A percentile compares a stretch with the other conserved stretches of the same genome.
Conservation (phyloP, 2,888 invertebrate species). For the Leucoptera coffeella region DNA sequence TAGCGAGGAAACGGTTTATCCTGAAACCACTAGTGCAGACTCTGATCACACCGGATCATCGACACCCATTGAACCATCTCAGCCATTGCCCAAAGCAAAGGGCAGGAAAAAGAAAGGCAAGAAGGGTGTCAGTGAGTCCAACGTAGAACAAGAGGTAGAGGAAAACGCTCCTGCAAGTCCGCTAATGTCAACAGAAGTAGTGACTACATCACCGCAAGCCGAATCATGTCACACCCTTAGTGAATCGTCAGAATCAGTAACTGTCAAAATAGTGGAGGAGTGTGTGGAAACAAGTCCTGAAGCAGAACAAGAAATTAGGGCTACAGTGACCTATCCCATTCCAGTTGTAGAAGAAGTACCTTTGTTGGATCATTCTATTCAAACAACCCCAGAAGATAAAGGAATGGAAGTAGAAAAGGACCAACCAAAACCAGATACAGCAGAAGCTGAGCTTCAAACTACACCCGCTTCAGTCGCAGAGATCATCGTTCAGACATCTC, state of each 20-base stretch:
- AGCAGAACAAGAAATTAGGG: conserved; percentile 34
- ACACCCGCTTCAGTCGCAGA: conserved; percentile 43
- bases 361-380: conserved; percentile 50
- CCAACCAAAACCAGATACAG: conserved; percentile 18
- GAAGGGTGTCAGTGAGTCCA: conserved; percentile 26
- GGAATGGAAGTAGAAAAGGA: conserved; percentile 21
- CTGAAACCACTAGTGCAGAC: conserved; percentile 27
- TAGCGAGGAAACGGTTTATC: conserved; percentile 36
- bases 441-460: conserved; percentile 44
- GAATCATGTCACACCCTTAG: conserved; percentile 57
- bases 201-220: conserved; percentile 46
- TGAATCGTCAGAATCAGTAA: conserved; percentile 49
- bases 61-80: conserved; percentile 19
- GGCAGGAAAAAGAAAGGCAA: conserved; percentile 41
- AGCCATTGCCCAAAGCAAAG: conserved; percentile 13
- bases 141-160: conserved; percentile 9
- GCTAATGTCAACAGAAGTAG: conserved; percentile 38
- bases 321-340: conserved; percentile 51
- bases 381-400: conserved; percentile 52
- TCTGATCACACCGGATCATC: conserved; percentile 24
- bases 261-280: conserved; percentile 64
- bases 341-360: conserved; percentile 53
- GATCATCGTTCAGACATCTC: conserved; percentile 57
- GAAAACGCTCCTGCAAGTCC: conserved; percentile 27
- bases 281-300: conserved; percentile 49